Evolutionary conservation across 2,113 vertebrate species (phyloP), one percentile per base, ranked within the genome.

Genomic region (Saccopteryx leptura): DNA sequence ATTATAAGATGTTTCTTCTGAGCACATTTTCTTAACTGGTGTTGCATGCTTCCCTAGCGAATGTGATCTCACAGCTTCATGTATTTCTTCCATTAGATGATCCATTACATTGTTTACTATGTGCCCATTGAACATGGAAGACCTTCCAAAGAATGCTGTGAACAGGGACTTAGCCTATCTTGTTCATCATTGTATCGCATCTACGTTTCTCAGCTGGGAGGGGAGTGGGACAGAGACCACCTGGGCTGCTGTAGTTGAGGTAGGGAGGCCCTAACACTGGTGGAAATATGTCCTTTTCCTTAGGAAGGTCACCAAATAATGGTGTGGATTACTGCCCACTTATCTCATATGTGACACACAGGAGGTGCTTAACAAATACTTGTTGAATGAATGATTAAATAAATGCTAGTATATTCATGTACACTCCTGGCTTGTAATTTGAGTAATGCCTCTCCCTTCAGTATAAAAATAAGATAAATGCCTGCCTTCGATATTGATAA

Each of bases 391-490:
- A 56, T 88, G 19, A 93, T 80, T 48, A 87, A 89, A 75, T 75
- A 81, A 56, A 48, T 74, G 8, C 58, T 50, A 61, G 8, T 39
- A 85, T 26, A 9, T 63, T 82, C 48, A 33, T 5, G 9, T 80
- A 31, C 31, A 52, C 21, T 13, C 11, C 48, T 85, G 61, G 19
- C 33, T 75, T 60, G 0, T 63, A 58, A 68, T 85, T 69, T 87
- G 54, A 69, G 5, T 7, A 54, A 23, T 23, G 21, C 4, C 13
- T 50, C 33, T 65, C 14, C 26, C 28, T 96, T 95, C n/a, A 61
- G 14, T 50, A 81, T 71, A 83, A 93, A 96, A 56, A 78, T 56
- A 90, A 72, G 56, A 87, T 61, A 96, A 90, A 83, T 80, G 91
- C 71, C 52, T 91, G 17, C 39, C 61, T 91, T 91, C 50, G 61